These are phyloP conservation scores for Austrofundulus limnaeus DNA, from an alignment of 2,113 vertebrate species.

Conservation along the genomic window DNA sequence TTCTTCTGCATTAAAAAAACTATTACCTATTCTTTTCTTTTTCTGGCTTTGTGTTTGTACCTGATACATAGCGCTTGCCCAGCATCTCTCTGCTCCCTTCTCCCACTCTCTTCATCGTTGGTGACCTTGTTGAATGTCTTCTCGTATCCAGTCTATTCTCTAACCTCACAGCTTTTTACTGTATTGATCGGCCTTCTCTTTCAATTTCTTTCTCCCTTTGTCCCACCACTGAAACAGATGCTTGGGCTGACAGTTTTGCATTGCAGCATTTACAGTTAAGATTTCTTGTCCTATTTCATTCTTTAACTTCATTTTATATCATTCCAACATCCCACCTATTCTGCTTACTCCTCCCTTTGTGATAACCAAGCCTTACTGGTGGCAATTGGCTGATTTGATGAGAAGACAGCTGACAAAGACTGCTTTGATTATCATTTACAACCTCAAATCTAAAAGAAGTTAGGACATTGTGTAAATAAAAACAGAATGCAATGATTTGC, in stretches of 20 bases:
- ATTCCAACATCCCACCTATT: neutral
- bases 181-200: slow-evolving; percentile 28
- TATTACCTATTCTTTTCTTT: slow-evolving; percentile 25
- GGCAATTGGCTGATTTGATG: no score
- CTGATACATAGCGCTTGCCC: slow-evolving; percentile 10
- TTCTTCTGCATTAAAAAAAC: slow-evolving; percentile 65
- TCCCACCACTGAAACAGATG: slow-evolving; percentile 14
- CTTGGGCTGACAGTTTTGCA: slow-evolving; percentile 12
- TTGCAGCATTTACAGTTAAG: slow-evolving; percentile 18
- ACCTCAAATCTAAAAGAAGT: no score
- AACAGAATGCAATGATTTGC: no score
- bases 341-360: neutral
- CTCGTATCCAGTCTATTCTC: slow-evolving; percentile 24
- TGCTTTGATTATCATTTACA: no score
- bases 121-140: slow-evolving; percentile 46
- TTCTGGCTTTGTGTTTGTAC: slow-evolving; percentile 25
- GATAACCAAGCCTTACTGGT: no score
- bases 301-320: neutral
- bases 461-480: no score
- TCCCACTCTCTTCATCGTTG: slow-evolving; percentile 5
- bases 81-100: neutral
- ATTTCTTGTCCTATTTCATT: slow-evolving; percentile 20
- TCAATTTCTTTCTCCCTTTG: slow-evolving; percentile 17
- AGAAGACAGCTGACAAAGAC: no score
- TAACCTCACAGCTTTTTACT: slow-evolving; percentile 39